Conservation (phyloP, 2,888 invertebrate genomes). For the Shargacucullia verbasci region DNA sequence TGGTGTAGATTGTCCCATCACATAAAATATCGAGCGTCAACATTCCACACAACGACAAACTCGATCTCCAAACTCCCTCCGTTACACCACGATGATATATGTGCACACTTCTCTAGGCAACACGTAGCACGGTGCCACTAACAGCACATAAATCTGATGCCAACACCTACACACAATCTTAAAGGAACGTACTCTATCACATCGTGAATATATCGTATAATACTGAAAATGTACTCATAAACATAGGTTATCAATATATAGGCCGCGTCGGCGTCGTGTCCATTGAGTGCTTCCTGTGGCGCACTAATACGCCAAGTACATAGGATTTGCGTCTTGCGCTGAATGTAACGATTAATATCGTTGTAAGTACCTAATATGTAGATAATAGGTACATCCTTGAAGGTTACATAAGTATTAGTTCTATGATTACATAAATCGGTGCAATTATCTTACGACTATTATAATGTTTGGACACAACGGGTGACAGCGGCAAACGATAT, state of each 20-base stretch:
- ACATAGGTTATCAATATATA: slow-evolving; percentile 5
- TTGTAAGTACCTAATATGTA: slow-evolving; percentile 26
- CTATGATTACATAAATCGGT: slow-evolving; percentile 31
- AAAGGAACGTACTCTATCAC: slow-evolving; percentile 55
- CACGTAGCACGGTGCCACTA: slow-evolving; percentile 15
- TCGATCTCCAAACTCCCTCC: slow-evolving; percentile 26
- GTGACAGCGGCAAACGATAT: slow-evolving; percentile 1
- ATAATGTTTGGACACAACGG: slow-evolving; percentile 6
- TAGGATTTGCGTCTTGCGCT: slow-evolving; percentile 4
- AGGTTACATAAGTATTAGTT: slow-evolving; percentile 39
- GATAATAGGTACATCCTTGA: slow-evolving; percentile 23
- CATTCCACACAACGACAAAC: slow-evolving; percentile 49
- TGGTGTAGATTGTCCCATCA: background rate
- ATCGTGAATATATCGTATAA: slow-evolving; percentile 44
- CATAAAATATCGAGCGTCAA: slow-evolving; percentile 37
- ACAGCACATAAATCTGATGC: slow-evolving; percentile 35
- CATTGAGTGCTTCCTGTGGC: slow-evolving; percentile 4
- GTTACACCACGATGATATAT: slow-evolving; percentile 3
- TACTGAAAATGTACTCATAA: slow-evolving; percentile 49
- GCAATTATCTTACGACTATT: slow-evolving; percentile 29
- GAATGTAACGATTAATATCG: slow-evolving; percentile 21
- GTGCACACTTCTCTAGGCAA: slow-evolving; percentile 1
- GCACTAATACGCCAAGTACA: slow-evolving; percentile 1
- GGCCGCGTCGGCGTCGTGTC: slow-evolving; percentile 27
- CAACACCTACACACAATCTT: slow-evolving; percentile 36